Percentiles rank a stretch among this genome's conserved stretches.
phyloP scores from a whole-genome alignment of 1,140 invertebrate genomes.

The Nautilus pompilius region DNA sequence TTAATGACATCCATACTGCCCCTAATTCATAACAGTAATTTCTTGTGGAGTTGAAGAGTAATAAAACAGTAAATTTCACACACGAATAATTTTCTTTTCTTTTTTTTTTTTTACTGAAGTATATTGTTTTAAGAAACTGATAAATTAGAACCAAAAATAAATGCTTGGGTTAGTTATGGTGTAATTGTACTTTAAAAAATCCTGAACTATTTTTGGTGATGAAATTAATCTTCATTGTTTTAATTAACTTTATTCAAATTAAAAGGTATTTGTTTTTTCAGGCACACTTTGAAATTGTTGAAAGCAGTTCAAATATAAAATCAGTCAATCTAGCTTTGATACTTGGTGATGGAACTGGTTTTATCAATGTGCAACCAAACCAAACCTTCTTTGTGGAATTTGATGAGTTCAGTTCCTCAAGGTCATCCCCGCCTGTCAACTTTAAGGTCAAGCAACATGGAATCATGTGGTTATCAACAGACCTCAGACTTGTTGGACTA shows the following conservation, averaged over 20 bases:
- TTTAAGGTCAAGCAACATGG: conserved; percentile 25
- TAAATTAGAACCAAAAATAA: too few relatives aligned
- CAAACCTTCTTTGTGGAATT: conserved; percentile 33
- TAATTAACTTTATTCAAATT: too few relatives aligned
- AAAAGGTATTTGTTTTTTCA: conserved; percentile 12
- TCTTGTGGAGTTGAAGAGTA: too few relatives aligned
- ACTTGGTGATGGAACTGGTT: conserved; percentile 34
- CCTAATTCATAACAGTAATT: too few relatives aligned
- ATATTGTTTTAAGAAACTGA: too few relatives aligned
- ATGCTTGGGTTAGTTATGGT: too few relatives aligned
- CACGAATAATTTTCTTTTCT: too few relatives aligned
- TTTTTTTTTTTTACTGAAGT: too few relatives aligned
- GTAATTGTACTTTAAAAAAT: too few relatives aligned
- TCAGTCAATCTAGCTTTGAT: conserved; percentile 24
- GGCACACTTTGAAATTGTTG: conserved; percentile 30
- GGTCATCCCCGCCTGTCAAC: conserved; percentile 35
- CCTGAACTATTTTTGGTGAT: not conserved
- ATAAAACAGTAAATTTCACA: too few relatives aligned
- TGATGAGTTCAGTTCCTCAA: conserved; percentile 15
- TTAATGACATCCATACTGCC: too few relatives aligned
- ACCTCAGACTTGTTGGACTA: conserved; percentile 27
- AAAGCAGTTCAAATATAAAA: conserved; percentile 9
- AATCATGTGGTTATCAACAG: conserved; percentile 28
- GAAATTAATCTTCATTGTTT: not conserved
- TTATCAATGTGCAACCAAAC: conserved; percentile 21